Evolutionary conservation across 92 coral and sea anemone species (phyloP).

Genomic region (Porites cylindrica): DNA sequence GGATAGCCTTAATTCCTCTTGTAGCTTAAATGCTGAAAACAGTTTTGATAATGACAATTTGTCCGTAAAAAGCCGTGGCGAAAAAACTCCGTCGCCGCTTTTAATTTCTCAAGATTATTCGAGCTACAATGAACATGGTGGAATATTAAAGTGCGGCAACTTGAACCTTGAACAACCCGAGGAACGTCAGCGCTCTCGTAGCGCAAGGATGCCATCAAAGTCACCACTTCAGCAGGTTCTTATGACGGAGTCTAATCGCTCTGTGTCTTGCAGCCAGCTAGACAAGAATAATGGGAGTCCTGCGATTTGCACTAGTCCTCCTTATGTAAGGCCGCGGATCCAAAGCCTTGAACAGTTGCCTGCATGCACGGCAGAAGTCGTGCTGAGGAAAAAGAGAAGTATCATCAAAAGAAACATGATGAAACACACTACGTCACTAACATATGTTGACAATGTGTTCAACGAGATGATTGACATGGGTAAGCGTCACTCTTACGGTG

Average conservation of each 20-base stretch:
- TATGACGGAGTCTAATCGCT: slow-evolving; percentile 28
- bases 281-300: slow-evolving; percentile 21
- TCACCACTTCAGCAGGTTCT: slow-evolving; percentile 33
- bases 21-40: slow-evolving; percentile 32
- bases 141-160: neutral
- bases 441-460: slow-evolving; percentile 38
- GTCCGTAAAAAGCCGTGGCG: neutral
- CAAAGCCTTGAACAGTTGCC: slow-evolving; percentile 77
- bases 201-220: slow-evolving; percentile 10
- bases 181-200: slow-evolving; percentile 19
- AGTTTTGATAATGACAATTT: slow-evolving; percentile 10
- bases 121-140: neutral
- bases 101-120: slow-evolving; percentile 15
- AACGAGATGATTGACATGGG: slow-evolving; percentile 34
- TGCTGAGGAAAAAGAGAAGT: slow-evolving; percentile 66
- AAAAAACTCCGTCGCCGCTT: slow-evolving; percentile 10
- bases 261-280: slow-evolving; percentile 40
- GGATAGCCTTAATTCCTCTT: slow-evolving; percentile 25
- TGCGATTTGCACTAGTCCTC: slow-evolving; percentile 45
- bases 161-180: neutral
- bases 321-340: slow-evolving; percentile 74
- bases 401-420: slow-evolving; percentile 49
- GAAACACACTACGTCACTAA: slow-evolving; percentile 59
- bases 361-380: slow-evolving; percentile 63
- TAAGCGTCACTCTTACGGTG: slow-evolving; percentile 62